Evolutionary conservation across 2,888 invertebrate genomes (phyloP).

Genomic region (Thymelicus lineola): DNA sequence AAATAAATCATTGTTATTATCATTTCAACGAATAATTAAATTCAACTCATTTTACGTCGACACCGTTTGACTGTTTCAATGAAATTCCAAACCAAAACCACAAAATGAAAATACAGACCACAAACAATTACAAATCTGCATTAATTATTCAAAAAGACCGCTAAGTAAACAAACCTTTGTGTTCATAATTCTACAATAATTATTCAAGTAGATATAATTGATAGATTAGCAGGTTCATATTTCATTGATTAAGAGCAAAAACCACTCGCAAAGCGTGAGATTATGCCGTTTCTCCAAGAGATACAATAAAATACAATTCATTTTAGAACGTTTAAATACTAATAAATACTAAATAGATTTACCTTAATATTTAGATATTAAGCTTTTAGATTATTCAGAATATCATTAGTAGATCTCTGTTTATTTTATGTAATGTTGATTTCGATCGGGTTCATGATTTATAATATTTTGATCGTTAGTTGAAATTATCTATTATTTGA

Average conservation of each 20-base stretch:
- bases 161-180: neutral
- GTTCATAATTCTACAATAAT: neutral
- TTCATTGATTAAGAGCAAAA: slow-evolving; percentile 30
- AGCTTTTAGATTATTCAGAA: slow-evolving; percentile 3
- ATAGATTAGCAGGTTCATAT: slow-evolving; percentile 32
- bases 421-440: neutral
- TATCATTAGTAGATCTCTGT: neutral
- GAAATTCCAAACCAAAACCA: neutral
- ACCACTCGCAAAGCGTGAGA: slow-evolving; percentile 23
- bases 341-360: slow-evolving; percentile 11
- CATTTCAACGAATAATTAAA: too few relatives aligned
- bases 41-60: too few relatives aligned
- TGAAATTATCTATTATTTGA: neutral
- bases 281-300: slow-evolving; percentile 1
- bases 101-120: neutral
- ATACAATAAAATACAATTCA: slow-evolving; percentile 3
- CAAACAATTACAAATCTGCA: slow-evolving; percentile 11
- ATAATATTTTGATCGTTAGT: neutral
- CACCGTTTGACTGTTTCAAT: neutral
- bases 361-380: neutral
- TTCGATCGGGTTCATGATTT: neutral
- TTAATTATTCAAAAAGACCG: slow-evolving; percentile 14
- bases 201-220: slow-evolving; percentile 27
- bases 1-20: too few relatives aligned
- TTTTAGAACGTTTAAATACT: slow-evolving; percentile 1